Percentiles rank a stretch among this genome's conserved stretches.
phyloP scores from a whole-genome alignment of 2,113 vertebrate genomes.

The Corvus moneduloides region DNA sequence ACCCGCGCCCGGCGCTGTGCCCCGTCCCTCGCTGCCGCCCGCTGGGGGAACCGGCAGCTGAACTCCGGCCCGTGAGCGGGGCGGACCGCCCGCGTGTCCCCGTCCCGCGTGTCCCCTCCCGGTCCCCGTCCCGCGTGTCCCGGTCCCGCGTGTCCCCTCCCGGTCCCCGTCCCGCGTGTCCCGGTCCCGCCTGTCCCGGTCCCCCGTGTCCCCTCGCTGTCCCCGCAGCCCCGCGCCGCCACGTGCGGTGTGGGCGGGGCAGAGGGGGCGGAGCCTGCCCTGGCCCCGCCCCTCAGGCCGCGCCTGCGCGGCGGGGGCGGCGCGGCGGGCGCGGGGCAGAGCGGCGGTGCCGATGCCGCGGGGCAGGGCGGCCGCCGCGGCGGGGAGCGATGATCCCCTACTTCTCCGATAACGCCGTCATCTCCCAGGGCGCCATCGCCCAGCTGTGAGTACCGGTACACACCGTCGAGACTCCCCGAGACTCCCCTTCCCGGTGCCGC shows the following conservation, averaged over 20 bases:
- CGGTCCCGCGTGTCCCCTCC: neutral
- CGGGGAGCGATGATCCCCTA: constrained; percentile 85
- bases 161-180: too few relatives aligned
- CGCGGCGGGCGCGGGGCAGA: neutral
- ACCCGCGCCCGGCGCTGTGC: neutral
- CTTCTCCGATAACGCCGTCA: constrained; percentile 88
- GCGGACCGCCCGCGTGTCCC: too few relatives aligned
- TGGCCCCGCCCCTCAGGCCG: neutral
- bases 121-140: too few relatives aligned
- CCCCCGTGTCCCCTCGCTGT: neutral
- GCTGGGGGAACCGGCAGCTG: neutral
- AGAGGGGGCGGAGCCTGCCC: accelerated
- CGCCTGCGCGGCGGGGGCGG: neutral
- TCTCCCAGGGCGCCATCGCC: constrained; percentile 88
- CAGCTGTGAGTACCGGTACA: constrained; percentile 84
- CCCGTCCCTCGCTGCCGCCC: neutral
- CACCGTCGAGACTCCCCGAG: neutral
- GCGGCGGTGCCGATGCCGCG: neutral
- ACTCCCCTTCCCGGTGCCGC: neutral
- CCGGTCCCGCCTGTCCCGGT: neutral
- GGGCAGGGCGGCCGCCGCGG: constrained; percentile 29
- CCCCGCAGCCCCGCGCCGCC: neutral
- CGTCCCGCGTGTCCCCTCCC: accelerated
- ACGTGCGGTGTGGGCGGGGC: neutral
- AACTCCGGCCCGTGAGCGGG: neutral